A percentile compares a stretch with the other conserved stretches of the same genome.
Evolutionary conservation across 2,797 vertebrate genomes (phyloP).

Genomic region (Hippocampus kuda): DNA sequence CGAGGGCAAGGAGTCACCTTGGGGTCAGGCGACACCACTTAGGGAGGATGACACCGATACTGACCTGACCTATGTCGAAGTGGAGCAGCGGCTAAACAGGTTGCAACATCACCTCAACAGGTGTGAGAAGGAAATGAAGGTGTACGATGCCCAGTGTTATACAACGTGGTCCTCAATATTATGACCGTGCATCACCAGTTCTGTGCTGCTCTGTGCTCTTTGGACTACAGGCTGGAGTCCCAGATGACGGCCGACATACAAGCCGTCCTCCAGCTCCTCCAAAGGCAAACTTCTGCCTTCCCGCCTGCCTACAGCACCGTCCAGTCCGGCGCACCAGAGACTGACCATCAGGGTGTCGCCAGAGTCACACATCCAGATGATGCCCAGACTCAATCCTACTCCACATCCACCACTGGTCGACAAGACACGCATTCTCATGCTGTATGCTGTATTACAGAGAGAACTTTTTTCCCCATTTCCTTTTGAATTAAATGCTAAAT

Average conservation of each 20-base stretch:
- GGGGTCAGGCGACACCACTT: conserved; percentile 64
- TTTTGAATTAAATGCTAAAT: no score
- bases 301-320: conserved; percentile 90
- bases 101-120: conserved; percentile 98
- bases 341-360: conserved; percentile 64
- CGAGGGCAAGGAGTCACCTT: conserved; percentile 36
- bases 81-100: conserved; percentile 89
- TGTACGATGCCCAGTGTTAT: neutral
- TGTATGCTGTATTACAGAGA: no score
- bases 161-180: neutral
- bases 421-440: neutral
- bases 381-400: conserved; percentile 65
- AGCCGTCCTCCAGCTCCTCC: conserved; percentile 89
- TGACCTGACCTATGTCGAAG: conserved; percentile 87
- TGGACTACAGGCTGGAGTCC: conserved; percentile 79
- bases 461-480: no score
- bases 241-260: conserved; percentile 96
- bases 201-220: neutral
- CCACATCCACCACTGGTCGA: conserved; percentile 57
- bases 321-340: conserved; percentile 74
- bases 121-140: conserved; percentile 49
- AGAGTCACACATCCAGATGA: conserved; percentile 64
- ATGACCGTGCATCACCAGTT: neutral
- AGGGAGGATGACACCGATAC: conserved; percentile 84
- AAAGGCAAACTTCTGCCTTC: conserved; percentile 75